These are phyloP conservation scores for Thymelicus acteon DNA, from an alignment of 2,888 invertebrate genomes.

Conservation along the genomic window DNA sequence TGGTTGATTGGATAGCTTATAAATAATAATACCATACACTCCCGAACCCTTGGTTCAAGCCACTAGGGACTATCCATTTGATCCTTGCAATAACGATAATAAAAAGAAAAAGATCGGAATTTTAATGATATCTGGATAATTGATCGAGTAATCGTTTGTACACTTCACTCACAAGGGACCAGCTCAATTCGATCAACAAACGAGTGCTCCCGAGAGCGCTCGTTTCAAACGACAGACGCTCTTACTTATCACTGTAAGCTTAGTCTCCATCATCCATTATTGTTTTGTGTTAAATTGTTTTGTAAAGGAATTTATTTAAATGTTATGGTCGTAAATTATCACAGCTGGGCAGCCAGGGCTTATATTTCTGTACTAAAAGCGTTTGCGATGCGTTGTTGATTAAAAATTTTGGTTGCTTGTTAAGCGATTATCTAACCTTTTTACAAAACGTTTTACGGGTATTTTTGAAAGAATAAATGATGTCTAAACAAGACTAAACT, in stretches of 20 bases:
- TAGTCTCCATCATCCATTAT: slow-evolving; percentile 5
- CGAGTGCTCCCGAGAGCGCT: slow-evolving; percentile 9
- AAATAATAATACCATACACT: too few relatives aligned
- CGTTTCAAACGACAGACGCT: slow-evolving; percentile 2
- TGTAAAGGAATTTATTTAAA: not conserved
- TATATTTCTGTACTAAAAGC: too few relatives aligned
- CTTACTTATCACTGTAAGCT: slow-evolving; percentile 9
- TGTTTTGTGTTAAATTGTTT: not conserved
- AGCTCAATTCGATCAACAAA: slow-evolving; percentile 7
- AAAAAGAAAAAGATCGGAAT: not conserved
- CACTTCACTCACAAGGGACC: slow-evolving; percentile 5
- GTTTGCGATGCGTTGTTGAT: too few relatives aligned
- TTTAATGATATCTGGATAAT: not conserved
- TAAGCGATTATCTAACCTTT: too few relatives aligned
- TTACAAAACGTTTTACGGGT: too few relatives aligned
- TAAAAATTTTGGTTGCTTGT: too few relatives aligned
- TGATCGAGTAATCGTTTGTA: slow-evolving; percentile 7
- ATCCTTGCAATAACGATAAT: not conserved
- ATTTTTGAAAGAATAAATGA: too few relatives aligned
- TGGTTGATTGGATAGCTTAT: too few relatives aligned
- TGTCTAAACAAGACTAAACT: too few relatives aligned
- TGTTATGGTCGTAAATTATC: not conserved
- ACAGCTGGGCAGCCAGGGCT: too few relatives aligned
- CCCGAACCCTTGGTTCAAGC: not conserved
- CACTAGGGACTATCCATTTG: not conserved